These are phyloP conservation scores for Melieria crassipennis DNA, from an alignment of 2,888 invertebrate genomes.

Conservation along the genomic window DNA sequence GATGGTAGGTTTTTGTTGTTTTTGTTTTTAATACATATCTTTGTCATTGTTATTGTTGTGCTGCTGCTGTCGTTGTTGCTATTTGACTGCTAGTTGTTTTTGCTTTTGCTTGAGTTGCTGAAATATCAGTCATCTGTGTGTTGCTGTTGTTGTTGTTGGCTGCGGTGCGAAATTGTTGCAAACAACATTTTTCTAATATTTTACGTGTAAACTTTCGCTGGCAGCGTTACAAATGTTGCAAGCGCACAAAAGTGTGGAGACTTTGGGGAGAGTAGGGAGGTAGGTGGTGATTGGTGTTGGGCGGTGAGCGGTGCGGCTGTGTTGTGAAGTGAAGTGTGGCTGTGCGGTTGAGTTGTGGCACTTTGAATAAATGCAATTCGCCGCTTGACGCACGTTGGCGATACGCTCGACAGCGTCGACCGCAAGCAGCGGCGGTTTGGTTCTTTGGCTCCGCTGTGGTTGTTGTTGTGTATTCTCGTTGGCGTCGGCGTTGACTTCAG, in stretches of 20 bases:
- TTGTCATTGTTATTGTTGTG: too few species aligned
- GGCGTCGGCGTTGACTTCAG: too few species aligned
- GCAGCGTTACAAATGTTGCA: conserved; percentile 35
- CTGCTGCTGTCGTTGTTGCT: background rate
- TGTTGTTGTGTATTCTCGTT: too few species aligned
- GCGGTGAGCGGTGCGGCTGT: background rate
- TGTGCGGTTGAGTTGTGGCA: too few species aligned
- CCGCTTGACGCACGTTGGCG: too few species aligned
- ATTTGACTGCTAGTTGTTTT: background rate
- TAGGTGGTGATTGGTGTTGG: background rate
- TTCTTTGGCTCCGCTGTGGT: too few species aligned
- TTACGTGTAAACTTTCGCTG: conserved; percentile 54
- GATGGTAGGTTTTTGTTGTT: background rate
- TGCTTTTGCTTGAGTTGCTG: background rate
- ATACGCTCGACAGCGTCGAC: too few species aligned
- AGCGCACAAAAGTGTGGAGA: background rate
- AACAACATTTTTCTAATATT: conserved; percentile 47
- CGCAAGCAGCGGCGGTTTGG: too few species aligned
- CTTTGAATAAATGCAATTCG: too few species aligned
- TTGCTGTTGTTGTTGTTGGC: too few species aligned
- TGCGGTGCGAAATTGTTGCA: background rate
- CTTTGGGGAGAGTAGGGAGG: background rate
- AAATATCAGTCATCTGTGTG: background rate
- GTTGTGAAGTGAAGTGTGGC: too few species aligned
- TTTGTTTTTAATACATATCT: too few species aligned